Evolutionary conservation across 1,140 invertebrate genomes (phyloP).

Genomic region (Teleogryllus occipitalis): DNA sequence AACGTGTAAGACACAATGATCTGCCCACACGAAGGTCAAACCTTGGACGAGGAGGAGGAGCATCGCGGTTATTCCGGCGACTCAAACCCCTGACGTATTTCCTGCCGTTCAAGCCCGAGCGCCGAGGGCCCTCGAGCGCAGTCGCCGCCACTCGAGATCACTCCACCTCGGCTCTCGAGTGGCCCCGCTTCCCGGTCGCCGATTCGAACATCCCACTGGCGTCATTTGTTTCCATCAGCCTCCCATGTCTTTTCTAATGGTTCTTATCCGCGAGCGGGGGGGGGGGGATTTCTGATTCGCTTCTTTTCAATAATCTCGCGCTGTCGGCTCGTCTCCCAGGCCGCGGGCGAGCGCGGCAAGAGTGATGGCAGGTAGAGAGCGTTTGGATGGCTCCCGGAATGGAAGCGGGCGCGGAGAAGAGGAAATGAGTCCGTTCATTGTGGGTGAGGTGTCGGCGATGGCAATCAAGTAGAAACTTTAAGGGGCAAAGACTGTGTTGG

Average conservation of each 20-base stretch:
- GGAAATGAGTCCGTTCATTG: no score
- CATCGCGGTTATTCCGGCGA: no score
- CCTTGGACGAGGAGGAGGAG: no score
- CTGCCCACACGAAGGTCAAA: no score
- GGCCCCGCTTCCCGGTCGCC: no score
- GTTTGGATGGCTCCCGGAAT: not conserved
- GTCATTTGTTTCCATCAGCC: not conserved
- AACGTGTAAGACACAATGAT: no score
- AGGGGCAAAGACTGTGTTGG: no score
- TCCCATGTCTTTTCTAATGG: not conserved
- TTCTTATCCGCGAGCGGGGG: not conserved
- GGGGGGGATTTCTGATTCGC: not conserved
- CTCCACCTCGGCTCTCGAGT: not conserved
- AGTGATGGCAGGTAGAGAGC: not conserved
- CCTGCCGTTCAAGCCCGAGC: no score
- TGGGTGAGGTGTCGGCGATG: no score
- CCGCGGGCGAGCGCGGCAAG: not conserved
- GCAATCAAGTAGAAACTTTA: no score
- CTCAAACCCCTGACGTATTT: no score
- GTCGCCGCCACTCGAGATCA: not conserved
- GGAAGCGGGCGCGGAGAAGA: no score
- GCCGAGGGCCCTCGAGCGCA: not conserved
- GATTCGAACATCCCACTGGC: not conserved
- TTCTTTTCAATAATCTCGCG: conserved; percentile 1
- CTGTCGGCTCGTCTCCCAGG: not conserved